Evolutionary conservation across 2,888 invertebrate species (phyloP).

Genomic region (Rhyacophila evoluta): DNA sequence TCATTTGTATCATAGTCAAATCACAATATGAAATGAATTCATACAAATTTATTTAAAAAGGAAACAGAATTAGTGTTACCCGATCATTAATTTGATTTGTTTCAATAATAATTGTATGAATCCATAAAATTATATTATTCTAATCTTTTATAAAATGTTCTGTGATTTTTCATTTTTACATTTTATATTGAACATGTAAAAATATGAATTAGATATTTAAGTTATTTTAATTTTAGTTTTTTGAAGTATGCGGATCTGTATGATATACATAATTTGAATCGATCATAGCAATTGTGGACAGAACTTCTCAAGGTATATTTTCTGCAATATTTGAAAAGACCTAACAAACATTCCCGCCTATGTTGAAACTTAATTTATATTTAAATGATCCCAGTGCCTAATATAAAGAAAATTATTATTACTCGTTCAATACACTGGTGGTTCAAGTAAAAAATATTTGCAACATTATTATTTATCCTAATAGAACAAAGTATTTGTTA

Average conservation of each 20-base stretch:
- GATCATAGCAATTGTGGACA: no score
- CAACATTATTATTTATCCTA: no score
- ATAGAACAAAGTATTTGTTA: no score
- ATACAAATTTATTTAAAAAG: neutral
- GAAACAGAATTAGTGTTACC: neutral
- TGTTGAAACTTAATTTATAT: no score
- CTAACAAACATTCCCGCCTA: no score
- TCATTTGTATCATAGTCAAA: constrained; percentile 17
- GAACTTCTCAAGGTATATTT: no score
- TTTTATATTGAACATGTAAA: constrained; percentile 12
- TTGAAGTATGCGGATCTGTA: neutral
- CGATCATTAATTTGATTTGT: neutral
- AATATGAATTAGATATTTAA: neutral
- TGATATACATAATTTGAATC: no score
- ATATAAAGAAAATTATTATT: no score
- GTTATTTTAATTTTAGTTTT: constrained; percentile 7
- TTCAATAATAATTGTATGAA: neutral
- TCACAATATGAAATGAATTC: constrained; percentile 3
- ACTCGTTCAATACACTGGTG: no score
- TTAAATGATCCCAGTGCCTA: no score
- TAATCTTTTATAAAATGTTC: constrained; percentile 1
- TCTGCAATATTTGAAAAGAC: no score
- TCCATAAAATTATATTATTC: neutral
- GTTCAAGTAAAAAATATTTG: no score
- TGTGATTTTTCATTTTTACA: constrained; percentile 20